phyloP scores from a whole-genome alignment of 2,113 vertebrate genomes.

The Panthera leo region DNA sequence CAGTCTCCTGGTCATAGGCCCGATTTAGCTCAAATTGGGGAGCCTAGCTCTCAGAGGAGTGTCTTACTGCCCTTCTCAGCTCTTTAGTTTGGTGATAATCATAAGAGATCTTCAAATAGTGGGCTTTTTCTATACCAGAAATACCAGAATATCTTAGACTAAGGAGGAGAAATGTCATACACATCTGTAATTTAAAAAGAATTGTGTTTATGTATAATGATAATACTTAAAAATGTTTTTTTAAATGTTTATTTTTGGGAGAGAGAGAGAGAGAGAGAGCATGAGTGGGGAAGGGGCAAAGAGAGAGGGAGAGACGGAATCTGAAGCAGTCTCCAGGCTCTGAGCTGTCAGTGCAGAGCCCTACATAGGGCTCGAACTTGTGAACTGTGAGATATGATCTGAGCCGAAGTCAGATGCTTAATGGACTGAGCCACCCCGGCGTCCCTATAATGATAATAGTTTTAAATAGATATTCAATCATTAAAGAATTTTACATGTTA shows the following conservation, averaged over 20 bases:
- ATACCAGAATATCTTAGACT: background rate
- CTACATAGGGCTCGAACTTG: no score
- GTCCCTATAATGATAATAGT: background rate
- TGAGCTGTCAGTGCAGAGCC: no score
- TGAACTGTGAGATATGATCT: no score
- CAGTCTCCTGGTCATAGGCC: background rate
- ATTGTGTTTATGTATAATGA: background rate
- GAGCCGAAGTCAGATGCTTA: no score
- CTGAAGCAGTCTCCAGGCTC: no score
- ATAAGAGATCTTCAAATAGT: background rate
- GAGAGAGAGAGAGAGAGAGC: no score
- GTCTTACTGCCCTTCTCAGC: background rate
- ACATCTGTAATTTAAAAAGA: conserved; percentile 2
- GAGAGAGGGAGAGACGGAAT: no score
- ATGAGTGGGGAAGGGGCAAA: no score
- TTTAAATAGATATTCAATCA: background rate
- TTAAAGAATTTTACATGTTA: background rate
- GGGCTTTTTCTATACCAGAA: background rate
- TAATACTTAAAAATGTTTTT: background rate
- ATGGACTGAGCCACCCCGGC: no score
- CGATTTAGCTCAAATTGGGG: background rate
- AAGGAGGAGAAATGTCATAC: background rate
- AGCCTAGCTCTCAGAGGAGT: background rate
- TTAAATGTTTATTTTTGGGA: no score
- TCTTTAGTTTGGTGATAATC: background rate